Evolutionary conservation across 2,888 invertebrate species (phyloP).

Genomic region (Machimus rusticus): DNA sequence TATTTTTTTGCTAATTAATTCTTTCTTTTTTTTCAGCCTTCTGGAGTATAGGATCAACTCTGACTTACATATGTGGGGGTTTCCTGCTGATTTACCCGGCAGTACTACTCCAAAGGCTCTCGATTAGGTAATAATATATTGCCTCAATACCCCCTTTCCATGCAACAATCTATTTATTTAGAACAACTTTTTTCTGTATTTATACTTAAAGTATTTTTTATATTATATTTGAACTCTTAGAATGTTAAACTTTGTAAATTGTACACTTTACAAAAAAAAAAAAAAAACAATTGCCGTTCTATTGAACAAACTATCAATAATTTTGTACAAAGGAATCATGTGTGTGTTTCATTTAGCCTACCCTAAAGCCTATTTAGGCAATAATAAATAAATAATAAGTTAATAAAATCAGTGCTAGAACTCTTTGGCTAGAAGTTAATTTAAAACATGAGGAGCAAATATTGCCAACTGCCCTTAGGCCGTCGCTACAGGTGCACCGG

Average conservation of each 20-base stretch:
- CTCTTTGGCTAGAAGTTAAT: constrained; percentile 47
- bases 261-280: constrained; percentile 19
- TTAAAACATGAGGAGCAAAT: constrained; percentile 45
- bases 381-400: constrained; percentile 47
- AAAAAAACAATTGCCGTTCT: constrained; percentile 24
- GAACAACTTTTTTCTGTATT: constrained; percentile 22
- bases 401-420: constrained; percentile 47
- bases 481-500: constrained; percentile 45
- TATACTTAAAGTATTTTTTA: constrained; percentile 20
- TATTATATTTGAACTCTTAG: constrained; percentile 30
- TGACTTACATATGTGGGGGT: constrained; percentile 84
- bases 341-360: background rate
- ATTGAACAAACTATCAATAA: constrained; percentile 29
- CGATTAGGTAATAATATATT: constrained; percentile 30
- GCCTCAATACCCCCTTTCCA: background rate
- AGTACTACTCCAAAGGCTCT: constrained; percentile 66
- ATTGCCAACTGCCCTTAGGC: constrained; percentile 42
- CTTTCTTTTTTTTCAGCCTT: constrained; percentile 70
- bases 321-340: constrained; percentile 24
- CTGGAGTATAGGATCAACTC: constrained; percentile 87
- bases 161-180: background rate
- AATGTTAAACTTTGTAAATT: constrained; percentile 30
- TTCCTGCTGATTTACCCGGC: constrained; percentile 79
- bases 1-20: background rate
- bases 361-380: background rate